A percentile compares a stretch with the other conserved stretches of the same genome.
Conservation (phyloP, 2,113 vertebrate genomes). For the Tympanuchus pallidicinctus region DNA sequence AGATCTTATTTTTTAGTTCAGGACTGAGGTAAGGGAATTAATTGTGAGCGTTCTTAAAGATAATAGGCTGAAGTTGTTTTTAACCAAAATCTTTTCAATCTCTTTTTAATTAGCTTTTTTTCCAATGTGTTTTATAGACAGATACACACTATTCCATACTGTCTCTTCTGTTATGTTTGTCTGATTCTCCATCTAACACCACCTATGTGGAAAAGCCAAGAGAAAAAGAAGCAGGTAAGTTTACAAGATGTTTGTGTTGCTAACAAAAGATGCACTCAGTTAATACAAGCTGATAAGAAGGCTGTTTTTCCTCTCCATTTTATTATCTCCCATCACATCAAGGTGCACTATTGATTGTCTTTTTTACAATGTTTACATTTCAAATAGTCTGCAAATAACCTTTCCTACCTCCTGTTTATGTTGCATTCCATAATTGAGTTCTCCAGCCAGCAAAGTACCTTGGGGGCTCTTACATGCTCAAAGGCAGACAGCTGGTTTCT, state of each 20-base stretch:
- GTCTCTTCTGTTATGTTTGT: slow-evolving; percentile 89
- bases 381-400: background rate
- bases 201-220: slow-evolving; percentile 89
- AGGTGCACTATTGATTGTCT: background rate
- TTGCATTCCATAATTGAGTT: background rate
- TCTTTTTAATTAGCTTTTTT: slow-evolving; percentile 10
- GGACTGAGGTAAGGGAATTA: background rate
- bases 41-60: background rate
- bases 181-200: slow-evolving; percentile 92
- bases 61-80: background rate
- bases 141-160: slow-evolving; percentile 88
- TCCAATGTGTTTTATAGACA: slow-evolving; percentile 75
- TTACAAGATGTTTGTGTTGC: slow-evolving; percentile 8
- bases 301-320: slow-evolving; percentile 18
- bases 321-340: background rate
- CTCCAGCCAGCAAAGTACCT: slow-evolving; percentile 6
- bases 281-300: background rate
- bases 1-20: background rate
- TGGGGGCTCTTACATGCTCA: background rate
- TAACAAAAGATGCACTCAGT: background rate
- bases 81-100: background rate
- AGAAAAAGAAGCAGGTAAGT: slow-evolving; percentile 81
- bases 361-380: background rate
- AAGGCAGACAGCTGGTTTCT: background rate
- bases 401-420: background rate